A percentile compares a stretch with the other conserved stretches of the same genome.
Evolutionary conservation across 2,888 invertebrate species (phyloP).

Genomic region (Calliphora vomitoria): DNA sequence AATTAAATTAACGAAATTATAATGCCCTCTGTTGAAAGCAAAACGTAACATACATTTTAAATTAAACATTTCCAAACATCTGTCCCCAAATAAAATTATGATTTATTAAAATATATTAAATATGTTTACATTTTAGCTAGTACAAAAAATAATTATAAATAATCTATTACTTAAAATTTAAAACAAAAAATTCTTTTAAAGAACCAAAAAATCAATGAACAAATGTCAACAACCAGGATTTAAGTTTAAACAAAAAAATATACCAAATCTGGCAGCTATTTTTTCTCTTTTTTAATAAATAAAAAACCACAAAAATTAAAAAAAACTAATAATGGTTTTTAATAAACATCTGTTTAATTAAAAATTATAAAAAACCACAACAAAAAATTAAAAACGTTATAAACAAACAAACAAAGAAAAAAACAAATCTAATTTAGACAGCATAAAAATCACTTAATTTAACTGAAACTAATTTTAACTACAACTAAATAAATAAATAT

Average conservation of each 20-base stretch:
- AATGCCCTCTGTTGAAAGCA: no score
- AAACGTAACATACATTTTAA: no score
- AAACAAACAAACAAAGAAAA: not conserved
- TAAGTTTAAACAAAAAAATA: not conserved
- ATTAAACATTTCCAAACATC: not conserved
- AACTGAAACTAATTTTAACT: slow-evolving; percentile 11
- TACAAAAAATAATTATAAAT: not conserved
- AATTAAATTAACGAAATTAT: no score
- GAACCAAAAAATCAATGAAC: no score
- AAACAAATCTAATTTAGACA: not conserved
- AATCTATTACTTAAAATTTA: no score
- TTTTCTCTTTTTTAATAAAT: slow-evolving; percentile 14
- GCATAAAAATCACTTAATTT: slow-evolving; percentile 6
- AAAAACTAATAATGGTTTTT: not conserved
- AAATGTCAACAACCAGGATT: not conserved
- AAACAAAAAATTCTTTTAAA: no score
- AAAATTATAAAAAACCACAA: not conserved
- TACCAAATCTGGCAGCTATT: slow-evolving; percentile 17
- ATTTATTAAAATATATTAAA: no score
- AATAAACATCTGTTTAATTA: not conserved
- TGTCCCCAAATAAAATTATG: not conserved
- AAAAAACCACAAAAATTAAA: not conserved
- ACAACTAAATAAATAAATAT: not conserved
- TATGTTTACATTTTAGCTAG: not conserved
- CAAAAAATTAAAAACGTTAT: slow-evolving; percentile 1